A percentile compares a stretch with the other conserved stretches of the same genome.
Conservation (phyloP, 1,140 invertebrate genomes). For the Pseudomyrmex flavicornis region DNA sequence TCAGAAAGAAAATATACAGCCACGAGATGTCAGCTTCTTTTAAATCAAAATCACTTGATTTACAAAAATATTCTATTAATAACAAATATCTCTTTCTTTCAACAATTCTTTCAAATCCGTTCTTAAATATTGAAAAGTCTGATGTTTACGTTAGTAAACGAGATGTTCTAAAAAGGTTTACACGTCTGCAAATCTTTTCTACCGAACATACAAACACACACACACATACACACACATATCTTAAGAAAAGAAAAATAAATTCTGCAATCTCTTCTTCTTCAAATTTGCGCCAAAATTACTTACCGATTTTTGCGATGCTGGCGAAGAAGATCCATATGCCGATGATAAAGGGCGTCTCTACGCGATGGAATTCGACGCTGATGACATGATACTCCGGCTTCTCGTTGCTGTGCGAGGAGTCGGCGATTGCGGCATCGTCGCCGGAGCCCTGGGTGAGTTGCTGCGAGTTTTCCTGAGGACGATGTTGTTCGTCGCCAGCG, state of each 20-base stretch:
- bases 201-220: neutral
- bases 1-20: conserved; percentile 1
- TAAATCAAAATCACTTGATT: neutral
- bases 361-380: conserved; percentile 93
- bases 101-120: neutral
- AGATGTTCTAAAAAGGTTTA: neutral
- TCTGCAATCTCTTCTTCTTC: neutral
- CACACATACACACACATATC: too few relatives aligned
- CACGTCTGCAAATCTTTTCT: neutral
- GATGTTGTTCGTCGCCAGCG: conserved; percentile 46
- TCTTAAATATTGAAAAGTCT: neutral
- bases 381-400: conserved; percentile 89
- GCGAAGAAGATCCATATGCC: conserved; percentile 97
- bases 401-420: neutral
- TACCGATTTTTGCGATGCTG: conserved; percentile 97
- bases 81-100: neutral
- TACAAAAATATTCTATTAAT: neutral
- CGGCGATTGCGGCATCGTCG: conserved; percentile 66
- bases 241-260: neutral
- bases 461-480: conserved; percentile 36
- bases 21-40: neutral
- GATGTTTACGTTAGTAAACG: conserved; percentile 4
- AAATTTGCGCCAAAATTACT: neutral
- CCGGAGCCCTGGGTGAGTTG: conserved; percentile 29
- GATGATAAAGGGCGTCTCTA: conserved; percentile 97